Base-by-base conservation (phyloP, 1,140 invertebrate genomes). In the Acromyrmex heyeri region DNA sequence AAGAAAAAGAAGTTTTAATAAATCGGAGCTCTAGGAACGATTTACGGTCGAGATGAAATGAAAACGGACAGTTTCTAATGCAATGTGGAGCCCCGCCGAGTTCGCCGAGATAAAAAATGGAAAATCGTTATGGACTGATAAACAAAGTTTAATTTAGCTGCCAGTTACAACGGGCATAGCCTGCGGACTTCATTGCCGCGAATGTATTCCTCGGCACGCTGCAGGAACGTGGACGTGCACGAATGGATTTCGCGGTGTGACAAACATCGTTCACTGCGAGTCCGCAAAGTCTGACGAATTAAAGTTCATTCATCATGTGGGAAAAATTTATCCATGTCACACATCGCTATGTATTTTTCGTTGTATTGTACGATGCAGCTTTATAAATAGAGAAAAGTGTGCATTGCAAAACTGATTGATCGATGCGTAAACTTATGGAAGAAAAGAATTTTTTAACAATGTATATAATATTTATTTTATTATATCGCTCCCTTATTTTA, bases 241-340 rank as follows among this genome's bases (percentile, higher is more conserved):
- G 72, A 86, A 86, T 87, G 77, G 62, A 72, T 69, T 73, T 30
- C 59, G 50, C 64, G 50, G 53, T 53, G 69, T 86, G 78, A 82
- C 87, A 65, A 88, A 88, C 76, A 86, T 79, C 86, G 82, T 86
- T 81, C 88, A 64, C 48, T 61, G 75, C 59, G 53, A 85, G 55
- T 38, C 57, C 82, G 77, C 77, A 88, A 87, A 87, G 61, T 85
- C 86, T 70, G 62, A 57, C 62, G 70, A 88, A 88, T 89, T 89
- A 86, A 88, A 89, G 70, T 86, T 88, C 73, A 69, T 89, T 86
- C 81, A 79, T 89, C 88, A 62, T 14, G 76, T 16, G 70, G 55
- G 64, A 88, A 89, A 72, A 59, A 86, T 89, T 89, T 88, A 72
- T 89, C 55, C 27, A 6, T 21, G 55, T 75, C 44, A 57, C 14